A percentile compares a stretch with the other conserved stretches of the same genome.
Evolutionary conservation across 2,113 vertebrate genomes (phyloP).

Genomic region (Oryzias celebensis): DNA sequence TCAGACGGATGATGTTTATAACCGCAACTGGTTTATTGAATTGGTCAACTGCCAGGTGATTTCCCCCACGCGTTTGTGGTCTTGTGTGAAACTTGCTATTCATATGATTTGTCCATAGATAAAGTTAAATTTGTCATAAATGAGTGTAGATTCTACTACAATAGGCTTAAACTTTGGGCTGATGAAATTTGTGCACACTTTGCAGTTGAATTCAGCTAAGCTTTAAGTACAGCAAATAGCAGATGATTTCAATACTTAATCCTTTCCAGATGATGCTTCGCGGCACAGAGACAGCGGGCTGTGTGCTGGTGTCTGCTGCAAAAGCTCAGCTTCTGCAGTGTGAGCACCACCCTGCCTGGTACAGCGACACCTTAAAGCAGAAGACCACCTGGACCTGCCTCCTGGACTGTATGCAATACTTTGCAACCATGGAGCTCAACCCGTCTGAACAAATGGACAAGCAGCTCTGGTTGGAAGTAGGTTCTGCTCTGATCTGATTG

Average conservation of each 20-base stretch:
- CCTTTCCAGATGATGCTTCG: constrained; percentile 90
- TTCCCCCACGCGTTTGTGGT: background rate
- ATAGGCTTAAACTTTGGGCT: too few species aligned
- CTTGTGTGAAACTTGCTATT: too few species aligned
- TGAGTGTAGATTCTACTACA: too few species aligned
- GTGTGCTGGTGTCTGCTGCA: constrained; percentile 93
- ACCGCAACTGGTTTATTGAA: constrained; percentile 97
- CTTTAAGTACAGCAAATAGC: too few species aligned
- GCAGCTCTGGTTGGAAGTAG: constrained; percentile 93
- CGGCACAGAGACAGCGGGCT: constrained; percentile 93
- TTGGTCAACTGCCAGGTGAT: constrained; percentile 96
- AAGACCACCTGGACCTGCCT: constrained; percentile 97
- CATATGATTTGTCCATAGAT: too few species aligned
- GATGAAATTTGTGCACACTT: too few species aligned
- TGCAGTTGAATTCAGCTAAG: too few species aligned
- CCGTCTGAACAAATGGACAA: constrained; percentile 88
- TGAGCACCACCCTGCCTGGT: constrained; percentile 96
- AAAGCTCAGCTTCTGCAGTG: constrained; percentile 96
- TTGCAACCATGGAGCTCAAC: constrained; percentile 92
- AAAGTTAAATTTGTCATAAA: too few species aligned
- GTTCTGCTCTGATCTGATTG: background rate
- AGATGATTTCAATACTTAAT: too few species aligned
- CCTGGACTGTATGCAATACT: constrained; percentile 98
- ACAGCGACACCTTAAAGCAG: constrained; percentile 93
- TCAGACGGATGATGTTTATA: constrained; percentile 93